Evolutionary conservation across 2,113 vertebrate species (phyloP).

Genomic region (Geothlypis trichas): DNA sequence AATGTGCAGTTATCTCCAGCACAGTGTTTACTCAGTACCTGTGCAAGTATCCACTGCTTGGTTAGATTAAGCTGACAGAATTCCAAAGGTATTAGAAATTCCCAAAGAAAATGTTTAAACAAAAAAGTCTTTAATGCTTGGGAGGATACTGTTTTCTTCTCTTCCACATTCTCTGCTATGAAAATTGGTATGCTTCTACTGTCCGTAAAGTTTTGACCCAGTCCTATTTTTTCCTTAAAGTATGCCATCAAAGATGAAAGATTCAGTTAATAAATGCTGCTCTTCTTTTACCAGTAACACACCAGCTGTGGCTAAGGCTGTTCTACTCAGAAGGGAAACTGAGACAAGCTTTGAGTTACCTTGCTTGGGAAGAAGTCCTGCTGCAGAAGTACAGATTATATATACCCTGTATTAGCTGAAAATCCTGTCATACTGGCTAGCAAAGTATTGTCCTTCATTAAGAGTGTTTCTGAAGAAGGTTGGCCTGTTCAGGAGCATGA

Average conservation of each 20-base stretch:
- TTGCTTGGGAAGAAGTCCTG: neutral
- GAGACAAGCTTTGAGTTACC: neutral
- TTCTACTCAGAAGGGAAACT: neutral
- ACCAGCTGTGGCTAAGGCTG: neutral
- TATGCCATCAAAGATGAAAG: neutral
- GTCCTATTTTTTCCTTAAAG: neutral
- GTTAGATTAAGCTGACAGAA: constrained; percentile 25
- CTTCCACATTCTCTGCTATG: neutral
- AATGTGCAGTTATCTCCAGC: constrained; percentile 8
- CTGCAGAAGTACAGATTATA: neutral
- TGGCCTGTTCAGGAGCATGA: neutral
- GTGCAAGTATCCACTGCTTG: neutral
- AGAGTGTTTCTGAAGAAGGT: neutral
- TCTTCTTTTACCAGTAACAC: neutral
- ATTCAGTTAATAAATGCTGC: neutral
- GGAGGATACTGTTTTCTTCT: neutral
- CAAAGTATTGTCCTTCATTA: neutral
- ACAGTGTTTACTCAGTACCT: neutral
- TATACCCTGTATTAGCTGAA: neutral
- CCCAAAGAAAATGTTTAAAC: constrained; percentile 25
- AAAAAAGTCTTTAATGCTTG: constrained; percentile 6
- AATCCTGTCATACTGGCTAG: neutral
- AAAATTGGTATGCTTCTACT: neutral
- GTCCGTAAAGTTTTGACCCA: neutral
- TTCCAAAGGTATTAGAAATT: constrained; percentile 27